Percentiles rank a stretch among this genome's conserved stretches.
Conservation (phyloP, 2,797 vertebrate species). For the Pseudochromis fuscus region DNA sequence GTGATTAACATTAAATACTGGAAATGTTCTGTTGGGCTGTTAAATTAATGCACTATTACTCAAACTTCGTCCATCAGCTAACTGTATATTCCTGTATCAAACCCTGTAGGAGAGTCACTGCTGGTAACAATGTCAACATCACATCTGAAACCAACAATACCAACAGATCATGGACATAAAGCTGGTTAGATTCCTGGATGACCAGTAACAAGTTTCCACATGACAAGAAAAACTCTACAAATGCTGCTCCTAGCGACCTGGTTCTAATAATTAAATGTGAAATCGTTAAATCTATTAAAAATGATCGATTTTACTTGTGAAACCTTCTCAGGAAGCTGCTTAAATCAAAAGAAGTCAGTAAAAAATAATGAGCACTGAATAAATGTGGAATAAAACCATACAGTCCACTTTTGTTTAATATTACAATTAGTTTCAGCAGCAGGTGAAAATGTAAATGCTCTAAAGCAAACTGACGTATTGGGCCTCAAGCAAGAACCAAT, state of each 20-base stretch:
- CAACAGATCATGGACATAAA: conserved; percentile 66
- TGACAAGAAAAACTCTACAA: not conserved
- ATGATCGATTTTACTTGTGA: no score
- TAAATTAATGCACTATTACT: conserved; percentile 17
- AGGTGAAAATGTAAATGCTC: not conserved
- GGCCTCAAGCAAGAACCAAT: conserved; percentile 35
- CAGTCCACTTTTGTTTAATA: not conserved
- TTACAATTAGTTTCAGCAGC: not conserved
- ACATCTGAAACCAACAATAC: conserved; percentile 53
- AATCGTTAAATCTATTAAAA: not conserved
- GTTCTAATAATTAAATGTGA: not conserved
- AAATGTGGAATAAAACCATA: not conserved
- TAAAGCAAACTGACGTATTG: not conserved
- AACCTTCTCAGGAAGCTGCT: not conserved
- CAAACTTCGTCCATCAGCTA: conserved; percentile 3
- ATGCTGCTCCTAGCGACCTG: not conserved
- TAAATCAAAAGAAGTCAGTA: conserved; percentile 3
- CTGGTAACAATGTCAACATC: conserved; percentile 32
- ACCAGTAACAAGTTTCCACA: not conserved
- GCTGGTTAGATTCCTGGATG: conserved; percentile 63
- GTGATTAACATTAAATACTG: conserved; percentile 13
- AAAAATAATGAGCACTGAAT: not conserved
- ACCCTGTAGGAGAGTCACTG: conserved; percentile 16
- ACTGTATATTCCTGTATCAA: not conserved
- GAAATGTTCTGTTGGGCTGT: conserved; percentile 16